Evolutionary conservation across 2,888 invertebrate genomes (phyloP).

Genomic region (Microctonus hyperodae): DNA sequence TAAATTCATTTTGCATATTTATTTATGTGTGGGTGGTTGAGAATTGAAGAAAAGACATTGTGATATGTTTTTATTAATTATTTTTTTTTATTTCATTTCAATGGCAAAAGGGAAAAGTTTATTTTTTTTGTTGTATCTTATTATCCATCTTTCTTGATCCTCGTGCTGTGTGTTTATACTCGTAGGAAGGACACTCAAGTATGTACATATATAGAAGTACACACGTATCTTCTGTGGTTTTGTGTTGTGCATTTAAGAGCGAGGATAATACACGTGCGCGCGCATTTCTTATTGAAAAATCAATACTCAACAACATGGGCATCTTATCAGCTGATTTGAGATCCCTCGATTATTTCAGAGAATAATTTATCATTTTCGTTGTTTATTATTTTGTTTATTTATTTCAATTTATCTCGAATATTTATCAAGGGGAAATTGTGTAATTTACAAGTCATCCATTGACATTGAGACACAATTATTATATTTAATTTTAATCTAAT

Average conservation of each 20-base stretch:
- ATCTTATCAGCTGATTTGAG: conserved; percentile 59
- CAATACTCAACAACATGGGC: conserved; percentile 58
- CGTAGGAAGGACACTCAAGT: neutral
- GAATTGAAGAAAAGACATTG: neutral
- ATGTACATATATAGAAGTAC: neutral
- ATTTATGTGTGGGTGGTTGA: conserved; percentile 18
- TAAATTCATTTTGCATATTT: conserved; percentile 7
- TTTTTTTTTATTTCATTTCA: too few species aligned
- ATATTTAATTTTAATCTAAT: neutral
- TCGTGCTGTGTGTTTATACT: conserved; percentile 7
- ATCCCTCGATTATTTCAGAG: conserved; percentile 45
- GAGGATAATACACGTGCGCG: conserved; percentile 31
- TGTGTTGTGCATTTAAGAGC: conserved; percentile 3
- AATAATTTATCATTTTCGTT: neutral
- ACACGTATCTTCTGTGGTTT: neutral
- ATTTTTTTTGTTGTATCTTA: neutral
- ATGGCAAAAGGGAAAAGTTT: neutral
- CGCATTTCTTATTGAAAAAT: conserved; percentile 57
- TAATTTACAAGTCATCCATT: too few species aligned
- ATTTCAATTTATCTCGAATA: neutral
- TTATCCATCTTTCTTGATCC: neutral
- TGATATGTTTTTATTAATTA: too few species aligned
- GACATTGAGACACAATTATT: neutral
- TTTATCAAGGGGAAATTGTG: too few species aligned
- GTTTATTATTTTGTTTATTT: neutral